Evolutionary conservation across 2,888 invertebrate species (phyloP).

Genomic region (Xylota sylvarum): DNA sequence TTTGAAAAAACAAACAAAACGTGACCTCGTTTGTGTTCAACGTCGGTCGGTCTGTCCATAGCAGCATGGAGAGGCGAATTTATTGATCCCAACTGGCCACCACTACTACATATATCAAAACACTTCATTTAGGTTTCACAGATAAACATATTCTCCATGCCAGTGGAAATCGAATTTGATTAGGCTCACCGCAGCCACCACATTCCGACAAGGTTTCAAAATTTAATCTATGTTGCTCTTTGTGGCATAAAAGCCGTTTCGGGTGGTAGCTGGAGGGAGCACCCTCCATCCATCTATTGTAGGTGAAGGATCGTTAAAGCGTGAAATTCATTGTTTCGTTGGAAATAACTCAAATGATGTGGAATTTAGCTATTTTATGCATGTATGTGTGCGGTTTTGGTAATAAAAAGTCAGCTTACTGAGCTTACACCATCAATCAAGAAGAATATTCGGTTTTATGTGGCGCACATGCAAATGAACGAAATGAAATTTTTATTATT

Average conservation of each 20-base stretch:
- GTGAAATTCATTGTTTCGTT: slow-evolving; percentile 13
- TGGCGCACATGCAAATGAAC: neutral
- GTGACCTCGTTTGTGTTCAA: neutral
- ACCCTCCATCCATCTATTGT: neutral
- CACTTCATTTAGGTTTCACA: slow-evolving; percentile 23
- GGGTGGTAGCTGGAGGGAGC: too few species aligned
- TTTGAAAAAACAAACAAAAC: neutral
- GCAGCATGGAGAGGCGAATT: neutral
- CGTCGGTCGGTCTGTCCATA: neutral
- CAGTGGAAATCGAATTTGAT: slow-evolving; percentile 1
- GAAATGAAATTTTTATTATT: neutral
- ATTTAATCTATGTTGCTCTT: neutral
- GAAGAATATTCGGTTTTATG: neutral
- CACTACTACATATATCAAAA: slow-evolving; percentile 28
- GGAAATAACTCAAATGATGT: neutral
- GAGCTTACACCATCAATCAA: neutral
- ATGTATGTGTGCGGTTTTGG: neutral
- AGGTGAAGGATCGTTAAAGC: neutral
- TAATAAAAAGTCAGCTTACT: neutral
- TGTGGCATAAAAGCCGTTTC: neutral
- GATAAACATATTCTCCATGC: neutral
- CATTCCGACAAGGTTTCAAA: neutral
- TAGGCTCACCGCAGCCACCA: neutral
- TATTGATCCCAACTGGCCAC: slow-evolving; percentile 33
- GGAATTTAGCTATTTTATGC: neutral